phyloP scores from a whole-genome alignment of 2,113 vertebrate genomes.

The Tautogolabrus adspersus region DNA sequence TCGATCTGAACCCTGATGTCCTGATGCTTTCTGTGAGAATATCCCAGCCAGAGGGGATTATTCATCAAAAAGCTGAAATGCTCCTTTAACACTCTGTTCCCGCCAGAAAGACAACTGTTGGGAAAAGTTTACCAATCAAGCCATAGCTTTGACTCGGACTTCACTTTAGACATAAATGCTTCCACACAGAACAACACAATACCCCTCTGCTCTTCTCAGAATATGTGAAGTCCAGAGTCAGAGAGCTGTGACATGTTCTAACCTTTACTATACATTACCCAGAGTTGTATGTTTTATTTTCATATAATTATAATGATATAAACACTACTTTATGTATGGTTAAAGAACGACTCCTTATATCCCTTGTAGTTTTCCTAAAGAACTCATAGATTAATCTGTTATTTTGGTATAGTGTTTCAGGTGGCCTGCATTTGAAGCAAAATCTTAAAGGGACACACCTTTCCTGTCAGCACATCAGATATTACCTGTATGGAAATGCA shows the following conservation, averaged over 20 bases:
- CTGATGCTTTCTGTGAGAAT: not conserved
- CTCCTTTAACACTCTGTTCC: slow-evolving; percentile 1
- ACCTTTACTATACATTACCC: slow-evolving; percentile 26
- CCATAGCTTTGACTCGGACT: slow-evolving; percentile 9
- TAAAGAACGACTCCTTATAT: slow-evolving; percentile 33
- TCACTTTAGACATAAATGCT: not conserved
- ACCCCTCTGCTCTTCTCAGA: not conserved
- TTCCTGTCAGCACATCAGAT: slow-evolving; percentile 14
- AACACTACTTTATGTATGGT: slow-evolving; percentile 35
- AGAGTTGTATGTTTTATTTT: slow-evolving; percentile 73
- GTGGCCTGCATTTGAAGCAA: slow-evolving; percentile 25
- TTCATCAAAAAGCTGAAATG: not conserved
- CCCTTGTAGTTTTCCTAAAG: slow-evolving; percentile 44
- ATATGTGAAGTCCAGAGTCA: not conserved
- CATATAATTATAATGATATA: slow-evolving; percentile 50
- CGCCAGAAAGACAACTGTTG: not conserved
- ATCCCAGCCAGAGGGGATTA: not conserved
- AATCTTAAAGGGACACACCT: slow-evolving; percentile 39
- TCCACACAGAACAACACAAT: not conserved
- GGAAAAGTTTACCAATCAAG: slow-evolving; percentile 9
- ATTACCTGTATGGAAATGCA: slow-evolving; percentile 26
- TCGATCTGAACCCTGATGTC: slow-evolving; percentile 33
- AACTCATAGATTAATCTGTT: slow-evolving; percentile 26
- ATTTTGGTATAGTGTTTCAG: slow-evolving; percentile 48
- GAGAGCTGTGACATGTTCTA: not conserved